phyloP scores from a whole-genome alignment of 2,113 vertebrate genomes.

The Polyodon spathula region DNA sequence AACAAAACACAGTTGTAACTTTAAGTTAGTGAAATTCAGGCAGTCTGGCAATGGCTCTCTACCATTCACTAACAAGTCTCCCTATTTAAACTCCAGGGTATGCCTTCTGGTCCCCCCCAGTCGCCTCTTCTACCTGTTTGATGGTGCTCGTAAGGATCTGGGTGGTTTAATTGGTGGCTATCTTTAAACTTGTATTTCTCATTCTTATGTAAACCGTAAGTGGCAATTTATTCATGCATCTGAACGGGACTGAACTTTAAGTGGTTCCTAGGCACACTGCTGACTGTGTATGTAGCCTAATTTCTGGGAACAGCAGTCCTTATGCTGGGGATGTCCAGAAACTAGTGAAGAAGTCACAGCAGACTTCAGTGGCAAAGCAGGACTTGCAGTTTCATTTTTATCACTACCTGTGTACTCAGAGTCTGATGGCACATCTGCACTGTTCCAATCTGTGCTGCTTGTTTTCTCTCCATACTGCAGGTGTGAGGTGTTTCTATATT shows the following conservation, averaged over 20 bases:
- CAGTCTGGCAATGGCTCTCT: too few relatives aligned
- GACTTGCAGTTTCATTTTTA: slow-evolving; percentile 13
- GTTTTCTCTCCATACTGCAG: slow-evolving; percentile 38
- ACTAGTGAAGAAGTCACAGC: slow-evolving; percentile 2
- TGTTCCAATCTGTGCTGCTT: slow-evolving; percentile 58
- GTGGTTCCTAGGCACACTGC: too few relatives aligned
- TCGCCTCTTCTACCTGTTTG: slow-evolving; percentile 42
- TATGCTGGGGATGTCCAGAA: too few relatives aligned
- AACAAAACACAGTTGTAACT: too few relatives aligned
- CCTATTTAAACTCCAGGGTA: too few relatives aligned
- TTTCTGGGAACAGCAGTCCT: too few relatives aligned
- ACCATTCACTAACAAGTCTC: too few relatives aligned
- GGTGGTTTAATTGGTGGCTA: slow-evolving; percentile 23
- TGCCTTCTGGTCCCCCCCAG: too few relatives aligned
- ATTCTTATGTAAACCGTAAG: neutral
- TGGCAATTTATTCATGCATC: neutral
- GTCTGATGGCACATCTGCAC: slow-evolving; percentile 48
- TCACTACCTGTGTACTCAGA: slow-evolving; percentile 40
- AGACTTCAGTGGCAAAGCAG: neutral
- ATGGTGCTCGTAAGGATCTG: slow-evolving; percentile 36
- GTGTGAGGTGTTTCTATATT: slow-evolving; percentile 25
- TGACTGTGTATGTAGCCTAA: too few relatives aligned
- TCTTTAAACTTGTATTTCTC: slow-evolving; percentile 17
- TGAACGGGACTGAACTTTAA: too few relatives aligned
- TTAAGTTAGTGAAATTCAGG: too few relatives aligned